Conservation (phyloP, 2,888 invertebrate genomes). For the Caenorhabditis sp. region DNA sequence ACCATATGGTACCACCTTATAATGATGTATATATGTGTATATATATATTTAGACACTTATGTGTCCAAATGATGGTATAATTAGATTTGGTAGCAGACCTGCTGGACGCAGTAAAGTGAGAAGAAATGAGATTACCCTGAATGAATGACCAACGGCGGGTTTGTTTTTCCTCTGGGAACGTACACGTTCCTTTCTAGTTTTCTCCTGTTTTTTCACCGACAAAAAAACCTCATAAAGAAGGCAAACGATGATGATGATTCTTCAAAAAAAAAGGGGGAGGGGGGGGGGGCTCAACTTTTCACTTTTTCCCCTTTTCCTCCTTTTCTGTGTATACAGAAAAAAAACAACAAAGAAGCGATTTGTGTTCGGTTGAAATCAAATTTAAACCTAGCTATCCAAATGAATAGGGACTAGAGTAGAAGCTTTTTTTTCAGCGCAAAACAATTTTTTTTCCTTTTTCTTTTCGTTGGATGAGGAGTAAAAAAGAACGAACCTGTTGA, state of each 20-base stretch:
- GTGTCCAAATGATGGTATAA: background rate
- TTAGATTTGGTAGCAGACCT: background rate
- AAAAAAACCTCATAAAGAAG: background rate
- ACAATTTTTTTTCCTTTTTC: background rate
- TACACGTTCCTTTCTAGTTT: too few species aligned
- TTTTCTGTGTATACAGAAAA: background rate
- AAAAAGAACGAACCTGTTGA: constrained; percentile 41
- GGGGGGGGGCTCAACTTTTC: background rate
- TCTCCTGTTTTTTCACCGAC: too few species aligned
- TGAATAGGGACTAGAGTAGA: too few species aligned
- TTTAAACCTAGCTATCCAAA: too few species aligned
- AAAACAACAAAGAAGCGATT: background rate
- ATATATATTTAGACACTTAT: background rate
- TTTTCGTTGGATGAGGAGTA: too few species aligned
- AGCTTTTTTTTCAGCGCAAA: too few species aligned
- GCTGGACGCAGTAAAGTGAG: background rate
- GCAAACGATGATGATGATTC: background rate
- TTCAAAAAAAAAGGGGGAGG: too few species aligned
- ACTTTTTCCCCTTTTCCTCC: background rate
- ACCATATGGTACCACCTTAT: background rate
- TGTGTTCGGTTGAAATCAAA: too few species aligned
- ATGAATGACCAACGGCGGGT: too few species aligned
- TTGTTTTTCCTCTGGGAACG: too few species aligned
- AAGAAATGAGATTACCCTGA: too few species aligned
- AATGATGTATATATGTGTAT: background rate